A percentile compares a stretch with the other conserved stretches of the same genome.
These are phyloP conservation scores for Odobenus rosmarus DNA, from an alignment of 2,113 vertebrate species.

Conservation along the genomic window DNA sequence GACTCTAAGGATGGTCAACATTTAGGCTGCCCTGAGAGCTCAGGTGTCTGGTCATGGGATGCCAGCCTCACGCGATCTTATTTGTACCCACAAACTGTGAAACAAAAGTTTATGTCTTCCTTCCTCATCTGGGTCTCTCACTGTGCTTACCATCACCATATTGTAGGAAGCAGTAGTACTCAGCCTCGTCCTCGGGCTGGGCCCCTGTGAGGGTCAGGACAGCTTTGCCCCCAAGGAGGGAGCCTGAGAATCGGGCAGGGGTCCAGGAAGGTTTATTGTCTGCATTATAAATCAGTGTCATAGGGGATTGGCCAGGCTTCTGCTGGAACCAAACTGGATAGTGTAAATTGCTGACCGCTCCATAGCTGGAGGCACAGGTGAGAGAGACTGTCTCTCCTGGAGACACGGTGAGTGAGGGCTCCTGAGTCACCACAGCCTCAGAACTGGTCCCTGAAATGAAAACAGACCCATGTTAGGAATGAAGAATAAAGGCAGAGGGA, in stretches of 20 bases:
- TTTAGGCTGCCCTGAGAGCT: neutral
- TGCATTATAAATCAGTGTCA: neutral
- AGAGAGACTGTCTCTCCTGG: neutral
- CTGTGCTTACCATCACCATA: neutral
- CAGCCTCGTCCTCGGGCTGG: neutral
- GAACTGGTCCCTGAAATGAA: neutral
- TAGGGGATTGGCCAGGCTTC: neutral
- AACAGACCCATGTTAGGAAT: neutral
- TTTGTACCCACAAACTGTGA: neutral
- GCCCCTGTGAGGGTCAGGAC: neutral
- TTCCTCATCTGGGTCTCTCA: neutral
- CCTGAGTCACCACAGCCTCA: neutral
- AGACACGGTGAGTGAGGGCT: neutral
- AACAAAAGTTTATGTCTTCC: neutral
- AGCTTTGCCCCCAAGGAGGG: neutral
- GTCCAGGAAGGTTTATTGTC: neutral
- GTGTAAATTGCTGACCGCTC: neutral
- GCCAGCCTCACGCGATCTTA: neutral
- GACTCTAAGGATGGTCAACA: neutral
- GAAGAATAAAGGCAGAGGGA: neutral
- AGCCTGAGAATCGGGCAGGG: neutral
- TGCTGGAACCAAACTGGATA: neutral
- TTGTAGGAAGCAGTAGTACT: accelerated
- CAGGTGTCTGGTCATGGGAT: neutral
- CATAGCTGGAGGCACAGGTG: neutral